Evolutionary conservation across 2,888 invertebrate genomes (phyloP), one percentile per base, ranked within the genome.

Genomic region (Athrips mouffetella): DNA sequence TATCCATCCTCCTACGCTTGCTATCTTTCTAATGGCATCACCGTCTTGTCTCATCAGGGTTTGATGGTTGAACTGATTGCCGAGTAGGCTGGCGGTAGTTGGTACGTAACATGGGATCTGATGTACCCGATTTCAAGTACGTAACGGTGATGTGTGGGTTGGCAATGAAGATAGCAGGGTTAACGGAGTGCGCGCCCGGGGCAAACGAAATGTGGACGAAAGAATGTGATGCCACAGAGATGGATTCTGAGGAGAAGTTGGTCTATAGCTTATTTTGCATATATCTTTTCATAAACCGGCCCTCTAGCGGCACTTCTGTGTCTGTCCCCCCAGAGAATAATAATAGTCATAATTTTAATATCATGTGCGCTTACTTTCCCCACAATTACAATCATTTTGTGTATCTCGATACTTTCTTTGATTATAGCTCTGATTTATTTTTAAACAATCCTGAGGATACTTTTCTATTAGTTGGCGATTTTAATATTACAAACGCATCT

Each of bases 121-220:
- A 37, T 37, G 37, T 20, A 8, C 21, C 37, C 59, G 73, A 76
- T 78, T 72, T 65, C 70, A 69, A 37, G 58, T 65, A 62, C 59
- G 66, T 81, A 80, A 80, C 80, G 79, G 81, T 76, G 61, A 58
- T 58, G 55, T 55, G 58, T 65, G 66, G 31, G 45, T 21, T 62
- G 60, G 67, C 68, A 67, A 64, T 65, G 62, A 59, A 78, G 80
- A 80, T 81, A 81, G 79, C 68, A 76, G 73, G 79, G 78, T 79
- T 78, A 82, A 73, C 77, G 69, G 78, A 70, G 69, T 73, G 63
- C 59, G 56, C 63, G 68, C 65, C 62, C 62, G 55, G 58, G 60
- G 72, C 73, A 76, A 76, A 75, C 70, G 54, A 73, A 76, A 73
- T 71, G 60, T 60, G 46, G 20, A 18, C 21, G 40, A 42, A 29